phyloP scores from a whole-genome alignment of 2,888 invertebrate species.

The Drosophila kokeensis region DNA sequence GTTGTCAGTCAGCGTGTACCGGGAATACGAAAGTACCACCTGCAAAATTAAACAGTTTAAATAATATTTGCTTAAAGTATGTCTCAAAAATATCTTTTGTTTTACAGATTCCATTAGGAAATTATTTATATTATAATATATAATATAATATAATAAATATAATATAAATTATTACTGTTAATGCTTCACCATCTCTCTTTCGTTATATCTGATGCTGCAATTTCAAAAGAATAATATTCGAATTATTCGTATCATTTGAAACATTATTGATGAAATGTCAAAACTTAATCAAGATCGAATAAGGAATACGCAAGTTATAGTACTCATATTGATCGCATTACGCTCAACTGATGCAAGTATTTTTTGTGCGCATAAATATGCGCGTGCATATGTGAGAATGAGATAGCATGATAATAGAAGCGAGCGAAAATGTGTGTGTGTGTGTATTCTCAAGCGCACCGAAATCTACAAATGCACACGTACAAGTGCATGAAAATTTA shows the following conservation, averaged over 20 bases:
- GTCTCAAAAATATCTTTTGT: neutral
- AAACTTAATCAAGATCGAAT: neutral
- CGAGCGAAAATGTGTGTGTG: neutral
- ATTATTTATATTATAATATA: too few relatives aligned
- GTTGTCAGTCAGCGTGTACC: conserved; percentile 92
- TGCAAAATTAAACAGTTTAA: conserved; percentile 10
- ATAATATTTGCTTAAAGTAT: neutral
- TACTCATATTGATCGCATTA: neutral
- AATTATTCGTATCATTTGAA: neutral
- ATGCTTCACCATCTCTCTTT: neutral
- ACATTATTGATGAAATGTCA: neutral
- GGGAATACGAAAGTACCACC: conserved; percentile 89
- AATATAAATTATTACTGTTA: neutral
- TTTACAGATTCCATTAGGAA: neutral
- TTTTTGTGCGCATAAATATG: neutral
- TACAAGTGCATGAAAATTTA: neutral
- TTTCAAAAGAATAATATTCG: neutral
- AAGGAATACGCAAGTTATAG: neutral
- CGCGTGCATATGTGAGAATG: neutral
- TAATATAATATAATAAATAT: neutral
- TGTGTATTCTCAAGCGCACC: neutral
- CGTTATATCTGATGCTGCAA: neutral
- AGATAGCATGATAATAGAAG: neutral
- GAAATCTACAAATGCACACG: neutral
- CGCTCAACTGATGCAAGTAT: neutral